phyloP scores from a whole-genome alignment of 92 coral and sea anemone genomes.

The Diadumene lineata region DNA sequence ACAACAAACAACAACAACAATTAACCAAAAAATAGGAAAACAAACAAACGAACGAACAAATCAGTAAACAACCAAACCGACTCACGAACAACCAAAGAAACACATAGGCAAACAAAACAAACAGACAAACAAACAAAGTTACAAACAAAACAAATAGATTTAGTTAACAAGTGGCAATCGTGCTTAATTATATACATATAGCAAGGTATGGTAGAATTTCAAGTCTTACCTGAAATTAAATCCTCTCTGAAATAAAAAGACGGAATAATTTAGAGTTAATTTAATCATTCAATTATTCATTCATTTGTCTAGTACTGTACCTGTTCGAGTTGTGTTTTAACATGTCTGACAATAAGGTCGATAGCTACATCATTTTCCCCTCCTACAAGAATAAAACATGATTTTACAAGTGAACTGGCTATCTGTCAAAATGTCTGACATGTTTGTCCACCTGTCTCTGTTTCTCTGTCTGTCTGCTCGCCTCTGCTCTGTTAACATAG shows the following conservation, averaged over 20 bases:
- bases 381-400: too few species aligned
- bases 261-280: background rate
- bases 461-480: background rate
- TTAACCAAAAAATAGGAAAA: background rate
- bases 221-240: constrained; percentile 82
- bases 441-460: background rate
- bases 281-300: background rate
- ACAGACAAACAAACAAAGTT: background rate
- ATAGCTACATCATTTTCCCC: constrained; percentile 97
- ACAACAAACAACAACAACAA: background rate
- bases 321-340: constrained; percentile 89
- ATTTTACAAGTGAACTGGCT: too few species aligned
- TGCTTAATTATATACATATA: too few species aligned
- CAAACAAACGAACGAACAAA: background rate
- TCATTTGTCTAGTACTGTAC: constrained; percentile 27
- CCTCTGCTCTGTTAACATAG: background rate
- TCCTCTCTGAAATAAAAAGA: constrained; percentile 66
- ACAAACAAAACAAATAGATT: too few species aligned
- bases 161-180: too few species aligned
- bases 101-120: background rate
- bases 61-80: background rate
- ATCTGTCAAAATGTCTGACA: background rate
- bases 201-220: too few species aligned
- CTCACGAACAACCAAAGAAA: background rate
- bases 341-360: constrained; percentile 90